Conservation (phyloP, 1,140 invertebrate species). For the Drosophila eugracilis region DNA sequence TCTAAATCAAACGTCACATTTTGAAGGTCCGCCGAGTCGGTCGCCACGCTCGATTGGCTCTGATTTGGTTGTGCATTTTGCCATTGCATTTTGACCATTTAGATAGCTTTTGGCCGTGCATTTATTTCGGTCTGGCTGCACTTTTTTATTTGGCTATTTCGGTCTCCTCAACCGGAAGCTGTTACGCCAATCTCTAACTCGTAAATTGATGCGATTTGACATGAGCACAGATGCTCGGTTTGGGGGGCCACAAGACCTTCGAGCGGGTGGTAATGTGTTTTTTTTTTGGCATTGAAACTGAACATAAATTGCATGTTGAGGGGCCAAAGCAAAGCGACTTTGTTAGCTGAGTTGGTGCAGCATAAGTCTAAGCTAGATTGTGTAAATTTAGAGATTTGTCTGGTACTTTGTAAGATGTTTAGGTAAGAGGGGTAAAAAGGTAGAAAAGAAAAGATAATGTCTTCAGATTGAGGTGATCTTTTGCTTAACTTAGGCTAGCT, state of each 20-base stretch:
- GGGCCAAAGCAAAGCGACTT: conserved; percentile 33
- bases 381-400: background rate
- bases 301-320: conserved; percentile 35
- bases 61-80: conserved; percentile 54
- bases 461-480: too few relatives aligned
- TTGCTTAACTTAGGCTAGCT: too few relatives aligned
- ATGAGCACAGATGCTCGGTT: conserved; percentile 52
- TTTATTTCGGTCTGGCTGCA: conserved; percentile 26
- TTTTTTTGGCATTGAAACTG: conserved; percentile 73
- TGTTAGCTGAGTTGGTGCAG: conserved; percentile 19
- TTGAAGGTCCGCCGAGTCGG: conserved; percentile 64
- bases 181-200: conserved; percentile 74
- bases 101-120: conserved; percentile 38
- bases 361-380: background rate
- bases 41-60: conserved; percentile 76
- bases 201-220: conserved; percentile 77
- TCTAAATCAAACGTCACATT: conserved; percentile 83
- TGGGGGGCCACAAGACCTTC: conserved; percentile 31
- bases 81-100: conserved; percentile 50
- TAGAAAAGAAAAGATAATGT: too few relatives aligned
- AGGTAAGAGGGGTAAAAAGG: too few relatives aligned
- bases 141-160: conserved; percentile 37
- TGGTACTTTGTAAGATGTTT: background rate
- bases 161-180: conserved; percentile 63
- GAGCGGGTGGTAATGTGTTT: conserved; percentile 72